Base-by-base conservation (phyloP, 2,888 invertebrate species). In the Onthophagus sagittarius region DNA sequence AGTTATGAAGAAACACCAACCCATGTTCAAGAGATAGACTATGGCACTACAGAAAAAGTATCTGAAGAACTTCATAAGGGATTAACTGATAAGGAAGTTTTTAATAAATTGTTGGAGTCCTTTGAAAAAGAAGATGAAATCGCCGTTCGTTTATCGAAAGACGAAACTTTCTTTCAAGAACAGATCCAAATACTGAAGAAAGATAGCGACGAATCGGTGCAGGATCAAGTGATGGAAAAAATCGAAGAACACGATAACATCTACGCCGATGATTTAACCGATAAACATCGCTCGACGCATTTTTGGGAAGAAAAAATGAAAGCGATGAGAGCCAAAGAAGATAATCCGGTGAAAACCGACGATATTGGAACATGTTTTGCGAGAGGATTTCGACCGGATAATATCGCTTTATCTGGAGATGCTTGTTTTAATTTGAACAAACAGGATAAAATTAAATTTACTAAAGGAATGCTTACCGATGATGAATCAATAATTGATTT, bases 281-380 rank as follows among this genome's bases (percentile, higher is more conserved):
- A 65, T 15, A 75, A 71, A 31, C 73, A 72, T 39, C 64, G 73
- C 3, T 73, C 71, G 4, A 73, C 75, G 7, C 73, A 73, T 39
- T 73, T 73, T 32, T 73, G 73, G 73, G 75, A 75, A 13, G 75
- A 75, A 9, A 73, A 72, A n/a, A 75, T 75, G 73, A 75, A 71
- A 15, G 63, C 63, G 2, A 71, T 75, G 71, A 63, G 70, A 15
- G 73, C 73, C 0, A 72, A 73, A 32, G 73, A 75, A 62, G 73
- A 73, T 11, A 73, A 73, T 67, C 75, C 73, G 0, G 76, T 81
- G 1, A 74, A 76, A 9, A 78, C 80, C 15, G 77, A 79, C 53
- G 80, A 81, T 71, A 76, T 81, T 67, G 81, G 80, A 15, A 79
- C 77, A 31, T 80, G 80, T 64, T 81, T 81, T 74, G 77, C 79